Evolutionary conservation across 2,797 vertebrate genomes (phyloP).

Genomic region (Intellagama lesueurii): DNA sequence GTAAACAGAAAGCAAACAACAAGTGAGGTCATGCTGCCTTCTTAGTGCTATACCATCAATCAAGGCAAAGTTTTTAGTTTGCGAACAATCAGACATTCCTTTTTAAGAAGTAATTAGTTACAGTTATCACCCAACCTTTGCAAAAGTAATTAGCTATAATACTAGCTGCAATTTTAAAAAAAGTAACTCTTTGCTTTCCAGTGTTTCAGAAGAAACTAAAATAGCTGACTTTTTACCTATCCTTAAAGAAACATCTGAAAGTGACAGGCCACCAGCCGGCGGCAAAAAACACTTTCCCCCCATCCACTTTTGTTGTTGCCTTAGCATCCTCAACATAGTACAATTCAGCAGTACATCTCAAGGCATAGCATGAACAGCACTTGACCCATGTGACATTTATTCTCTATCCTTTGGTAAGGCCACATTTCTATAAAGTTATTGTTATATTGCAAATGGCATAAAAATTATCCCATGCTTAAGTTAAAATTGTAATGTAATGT

Average conservation of each 20-base stretch:
- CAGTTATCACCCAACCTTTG: background rate
- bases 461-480: background rate
- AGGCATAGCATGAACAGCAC: background rate
- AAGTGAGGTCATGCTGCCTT: background rate
- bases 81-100: background rate
- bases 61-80: background rate
- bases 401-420: background rate
- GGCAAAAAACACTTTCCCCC: background rate
- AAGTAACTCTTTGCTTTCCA: background rate
- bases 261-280: background rate
- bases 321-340: background rate
- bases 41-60: background rate
- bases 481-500: background rate
- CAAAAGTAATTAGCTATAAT: background rate
- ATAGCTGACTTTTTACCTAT: background rate
- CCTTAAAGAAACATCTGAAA: background rate
- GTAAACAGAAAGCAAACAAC: slow-evolving; percentile 47
- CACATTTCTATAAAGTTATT: background rate
- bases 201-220: background rate
- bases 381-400: background rate
- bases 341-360: background rate
- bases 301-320: background rate
- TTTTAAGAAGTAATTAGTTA: background rate
- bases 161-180: background rate
- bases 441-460: background rate